phyloP scores from a whole-genome alignment of 2,888 invertebrate genomes.

The Vannuccia rotundouncinata region DNA sequence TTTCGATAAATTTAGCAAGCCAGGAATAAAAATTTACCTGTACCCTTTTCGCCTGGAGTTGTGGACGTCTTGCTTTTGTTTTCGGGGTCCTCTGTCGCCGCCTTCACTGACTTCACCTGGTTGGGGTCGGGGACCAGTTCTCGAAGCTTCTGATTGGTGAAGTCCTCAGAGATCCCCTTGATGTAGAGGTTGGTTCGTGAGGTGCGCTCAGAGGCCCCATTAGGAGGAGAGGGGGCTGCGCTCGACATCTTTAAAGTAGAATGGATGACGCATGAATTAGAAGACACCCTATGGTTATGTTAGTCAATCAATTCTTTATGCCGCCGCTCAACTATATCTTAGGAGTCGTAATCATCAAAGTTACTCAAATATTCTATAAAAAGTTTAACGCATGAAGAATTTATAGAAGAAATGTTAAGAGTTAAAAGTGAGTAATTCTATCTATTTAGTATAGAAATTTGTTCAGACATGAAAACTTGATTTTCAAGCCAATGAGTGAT shows the following conservation, averaged over 20 bases:
- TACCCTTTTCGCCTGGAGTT: background rate
- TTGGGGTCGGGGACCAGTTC: slow-evolving; percentile 35
- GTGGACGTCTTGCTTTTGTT: background rate
- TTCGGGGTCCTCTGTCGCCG: slow-evolving; percentile 34
- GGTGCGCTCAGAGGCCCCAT: background rate
- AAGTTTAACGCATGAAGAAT: too few relatives aligned
- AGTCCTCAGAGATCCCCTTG: slow-evolving; percentile 36
- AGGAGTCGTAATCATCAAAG: too few relatives aligned
- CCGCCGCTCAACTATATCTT: too few relatives aligned
- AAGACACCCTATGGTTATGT: too few relatives aligned
- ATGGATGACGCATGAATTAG: too few relatives aligned
- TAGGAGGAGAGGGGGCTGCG: background rate
- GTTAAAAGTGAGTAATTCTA: too few relatives aligned
- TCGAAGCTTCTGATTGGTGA: slow-evolving; percentile 29
- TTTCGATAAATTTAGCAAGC: background rate
- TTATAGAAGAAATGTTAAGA: too few relatives aligned
- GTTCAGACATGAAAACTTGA: too few relatives aligned
- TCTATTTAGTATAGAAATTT: too few relatives aligned
- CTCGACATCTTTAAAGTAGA: background rate
- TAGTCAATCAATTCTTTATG: too few relatives aligned
- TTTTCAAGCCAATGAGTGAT: too few relatives aligned
- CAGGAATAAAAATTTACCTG: background rate
- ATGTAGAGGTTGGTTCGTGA: slow-evolving; percentile 37
- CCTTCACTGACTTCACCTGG: slow-evolving; percentile 36
- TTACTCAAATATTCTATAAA: too few relatives aligned